A percentile compares a stretch with the other conserved stretches of the same genome.
These are phyloP conservation scores for Rhagoletis pomonella DNA, from an alignment of 1,140 invertebrate genomes.

Conservation along the genomic window DNA sequence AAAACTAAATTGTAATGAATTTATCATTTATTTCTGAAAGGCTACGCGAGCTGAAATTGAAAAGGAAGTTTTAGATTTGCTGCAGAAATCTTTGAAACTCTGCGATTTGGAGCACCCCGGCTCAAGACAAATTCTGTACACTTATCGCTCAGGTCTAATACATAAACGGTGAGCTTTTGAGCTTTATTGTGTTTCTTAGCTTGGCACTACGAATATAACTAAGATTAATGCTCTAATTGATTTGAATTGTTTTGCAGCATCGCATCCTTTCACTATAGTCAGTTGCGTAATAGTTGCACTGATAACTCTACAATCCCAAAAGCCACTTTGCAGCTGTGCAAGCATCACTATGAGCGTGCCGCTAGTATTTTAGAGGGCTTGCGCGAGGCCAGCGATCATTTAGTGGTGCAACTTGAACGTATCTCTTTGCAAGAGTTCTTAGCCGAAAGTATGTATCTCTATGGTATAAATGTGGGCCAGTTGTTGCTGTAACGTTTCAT, in stretches of 20 bases:
- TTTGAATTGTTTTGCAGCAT: slow-evolving; percentile 61
- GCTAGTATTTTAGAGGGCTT: slow-evolving; percentile 80
- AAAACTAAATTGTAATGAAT: not conserved
- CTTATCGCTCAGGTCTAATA: slow-evolving; percentile 86
- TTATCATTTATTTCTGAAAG: slow-evolving; percentile 35
- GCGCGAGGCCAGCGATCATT: slow-evolving; percentile 81
- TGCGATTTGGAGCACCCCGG: slow-evolving; percentile 83
- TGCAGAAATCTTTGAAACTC: slow-evolving; percentile 85
- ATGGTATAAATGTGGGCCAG: slow-evolving; percentile 42
- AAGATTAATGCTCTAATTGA: not conserved
- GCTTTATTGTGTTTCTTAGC: too few species aligned
- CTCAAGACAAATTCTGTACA: slow-evolving; percentile 84
- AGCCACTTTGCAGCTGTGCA: slow-evolving; percentile 80
- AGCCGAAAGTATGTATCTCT: slow-evolving; percentile 77
- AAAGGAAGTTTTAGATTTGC: slow-evolving; percentile 83
- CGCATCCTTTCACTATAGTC: slow-evolving; percentile 84
- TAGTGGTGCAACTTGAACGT: slow-evolving; percentile 87
- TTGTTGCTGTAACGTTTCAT: slow-evolving; percentile 56
- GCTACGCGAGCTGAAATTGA: slow-evolving; percentile 77
- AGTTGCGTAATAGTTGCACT: slow-evolving; percentile 76
- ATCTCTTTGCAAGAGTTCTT: slow-evolving; percentile 84
- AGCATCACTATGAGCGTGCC: slow-evolving; percentile 84
- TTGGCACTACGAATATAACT: too few species aligned
- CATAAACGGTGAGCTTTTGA: slow-evolving; percentile 80
- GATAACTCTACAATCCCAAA: slow-evolving; percentile 75